Evolutionary conservation across 2,797 vertebrate species (phyloP).

Genomic region (Rhynchonycteris naso): DNA sequence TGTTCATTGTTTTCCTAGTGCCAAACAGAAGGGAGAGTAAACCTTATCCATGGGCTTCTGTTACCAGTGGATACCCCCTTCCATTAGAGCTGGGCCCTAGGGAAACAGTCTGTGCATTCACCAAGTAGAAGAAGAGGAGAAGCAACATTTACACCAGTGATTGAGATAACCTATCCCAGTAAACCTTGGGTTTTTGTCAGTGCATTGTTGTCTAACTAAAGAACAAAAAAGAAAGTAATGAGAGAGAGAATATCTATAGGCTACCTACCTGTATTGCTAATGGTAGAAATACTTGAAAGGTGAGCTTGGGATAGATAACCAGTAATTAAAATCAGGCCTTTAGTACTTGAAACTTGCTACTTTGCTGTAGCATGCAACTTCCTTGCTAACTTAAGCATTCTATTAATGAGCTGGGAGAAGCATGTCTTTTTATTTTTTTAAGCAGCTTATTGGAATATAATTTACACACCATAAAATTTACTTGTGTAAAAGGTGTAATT

Average conservation of each 20-base stretch:
- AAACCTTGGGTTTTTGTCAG: constrained; percentile 16
- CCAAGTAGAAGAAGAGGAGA: constrained; percentile 74
- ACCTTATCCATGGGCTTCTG: constrained; percentile 80
- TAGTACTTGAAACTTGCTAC: not conserved
- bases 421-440: not conserved
- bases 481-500: not conserved
- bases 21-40: constrained; percentile 77
- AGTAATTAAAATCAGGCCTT: not conserved
- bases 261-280: not conserved
- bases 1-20: constrained; percentile 76
- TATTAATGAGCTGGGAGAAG: not conserved
- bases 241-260: not conserved
- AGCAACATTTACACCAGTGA: constrained; percentile 53
- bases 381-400: not conserved
- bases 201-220: not conserved
- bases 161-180: not conserved
- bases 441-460: not conserved
- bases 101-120: constrained; percentile 52
- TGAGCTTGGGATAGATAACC: not conserved
- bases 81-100: constrained; percentile 61
- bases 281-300: not conserved
- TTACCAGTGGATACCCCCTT: constrained; percentile 74
- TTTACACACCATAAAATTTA: not conserved
- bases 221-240: not conserved
- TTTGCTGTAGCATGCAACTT: not conserved